Percentiles rank a stretch among this genome's conserved stretches.
phyloP scores from a whole-genome alignment of 2,113 vertebrate genomes.

The Gobius niger region DNA sequence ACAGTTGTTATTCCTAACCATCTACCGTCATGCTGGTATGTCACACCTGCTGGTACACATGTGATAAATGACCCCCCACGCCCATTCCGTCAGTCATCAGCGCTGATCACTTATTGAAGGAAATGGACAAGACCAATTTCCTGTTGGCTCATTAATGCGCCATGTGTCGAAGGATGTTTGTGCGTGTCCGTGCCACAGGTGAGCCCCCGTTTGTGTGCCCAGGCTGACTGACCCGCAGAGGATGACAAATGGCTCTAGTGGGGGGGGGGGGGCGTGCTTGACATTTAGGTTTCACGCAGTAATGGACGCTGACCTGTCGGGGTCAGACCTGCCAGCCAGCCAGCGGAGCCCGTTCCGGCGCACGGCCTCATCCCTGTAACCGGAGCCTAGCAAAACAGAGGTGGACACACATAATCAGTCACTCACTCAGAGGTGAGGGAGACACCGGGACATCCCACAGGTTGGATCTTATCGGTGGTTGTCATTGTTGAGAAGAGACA shows the following conservation, averaged over 20 bases:
- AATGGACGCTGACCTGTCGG: constrained; percentile 69
- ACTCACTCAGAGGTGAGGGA: constrained; percentile 50
- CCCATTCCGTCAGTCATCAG: constrained; percentile 19
- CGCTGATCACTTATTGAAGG: constrained; percentile 12
- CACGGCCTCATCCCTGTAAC: constrained; percentile 60
- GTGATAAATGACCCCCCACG: constrained; percentile 37
- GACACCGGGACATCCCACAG: constrained; percentile 54
- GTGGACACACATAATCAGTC: constrained; percentile 39
- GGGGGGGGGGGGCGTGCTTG: constrained; percentile 62
- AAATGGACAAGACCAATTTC: not conserved
- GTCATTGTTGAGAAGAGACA: constrained; percentile 47
- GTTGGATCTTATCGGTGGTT: constrained; percentile 60
- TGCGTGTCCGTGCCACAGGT: constrained; percentile 37
- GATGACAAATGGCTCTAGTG: constrained; percentile 70
- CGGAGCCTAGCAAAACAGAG: constrained; percentile 68
- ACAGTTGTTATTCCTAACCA: too few species aligned
- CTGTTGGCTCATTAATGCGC: not conserved
- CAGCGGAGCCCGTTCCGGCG: constrained; percentile 62
- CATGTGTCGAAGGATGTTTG: constrained; percentile 4
- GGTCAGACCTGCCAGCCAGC: constrained; percentile 68
- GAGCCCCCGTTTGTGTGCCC: constrained; percentile 29
- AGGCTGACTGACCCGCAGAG: constrained; percentile 51
- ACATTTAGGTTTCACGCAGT: constrained; percentile 72
- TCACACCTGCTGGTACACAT: not conserved
- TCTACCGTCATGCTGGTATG: too few species aligned